These are phyloP conservation scores for Tipula unca DNA, from an alignment of 2,888 invertebrate species.

Conservation along the genomic window DNA sequence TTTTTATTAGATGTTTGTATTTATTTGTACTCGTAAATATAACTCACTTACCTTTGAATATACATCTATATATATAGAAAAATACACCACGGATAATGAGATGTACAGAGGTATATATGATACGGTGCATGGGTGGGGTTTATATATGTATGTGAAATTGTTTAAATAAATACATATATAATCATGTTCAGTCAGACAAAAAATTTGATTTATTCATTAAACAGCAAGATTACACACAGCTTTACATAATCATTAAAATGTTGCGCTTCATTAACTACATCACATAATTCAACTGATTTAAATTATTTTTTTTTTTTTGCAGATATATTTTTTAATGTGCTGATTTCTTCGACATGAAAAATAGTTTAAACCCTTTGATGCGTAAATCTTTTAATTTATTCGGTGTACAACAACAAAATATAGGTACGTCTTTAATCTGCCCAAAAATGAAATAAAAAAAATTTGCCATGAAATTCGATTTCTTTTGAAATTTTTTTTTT, in stretches of 20 bases:
- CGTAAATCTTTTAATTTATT: slow-evolving; percentile 8
- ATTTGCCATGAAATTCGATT: not conserved
- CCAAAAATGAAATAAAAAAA: not conserved
- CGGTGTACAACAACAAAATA: not conserved
- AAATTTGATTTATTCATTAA: not conserved
- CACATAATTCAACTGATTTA: not conserved
- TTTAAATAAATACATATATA: not conserved
- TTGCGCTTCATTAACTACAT: not conserved
- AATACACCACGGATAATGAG: not conserved
- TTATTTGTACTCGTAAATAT: not conserved
- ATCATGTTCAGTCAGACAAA: not conserved
- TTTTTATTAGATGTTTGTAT: not conserved
- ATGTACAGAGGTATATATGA: not conserved
- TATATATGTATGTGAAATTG: not conserved
- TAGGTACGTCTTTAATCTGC: not conserved
- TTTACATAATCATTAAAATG: not conserved
- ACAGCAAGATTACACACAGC: not conserved
- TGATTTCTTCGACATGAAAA: not conserved
- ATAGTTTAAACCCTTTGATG: slow-evolving; percentile 8
- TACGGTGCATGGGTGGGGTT: not conserved
- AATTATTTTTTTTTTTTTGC: too few relatives aligned
- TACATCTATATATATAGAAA: not conserved
- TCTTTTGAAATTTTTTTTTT: not conserved
- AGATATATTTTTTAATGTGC: not conserved
- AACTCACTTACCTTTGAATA: not conserved